Percentiles rank a stretch among this genome's conserved stretches.
These are phyloP conservation scores for Macquaria australasica DNA, from an alignment of 2,113 vertebrate species.

Conservation along the genomic window DNA sequence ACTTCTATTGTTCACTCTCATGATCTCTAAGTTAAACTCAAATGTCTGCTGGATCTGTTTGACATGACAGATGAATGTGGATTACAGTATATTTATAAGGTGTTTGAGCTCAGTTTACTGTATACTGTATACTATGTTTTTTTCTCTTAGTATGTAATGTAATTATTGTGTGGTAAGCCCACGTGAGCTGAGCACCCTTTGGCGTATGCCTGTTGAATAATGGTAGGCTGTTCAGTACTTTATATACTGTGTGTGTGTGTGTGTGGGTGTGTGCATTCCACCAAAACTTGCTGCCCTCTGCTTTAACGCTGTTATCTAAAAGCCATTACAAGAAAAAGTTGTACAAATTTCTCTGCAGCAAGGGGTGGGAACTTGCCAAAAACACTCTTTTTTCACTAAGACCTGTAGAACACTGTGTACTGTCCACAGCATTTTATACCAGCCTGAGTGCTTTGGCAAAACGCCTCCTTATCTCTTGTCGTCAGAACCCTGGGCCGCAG, in stretches of 20 bases:
- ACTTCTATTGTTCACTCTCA: no score
- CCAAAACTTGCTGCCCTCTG: conserved; percentile 4
- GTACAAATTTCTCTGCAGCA: conserved; percentile 4
- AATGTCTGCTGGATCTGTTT: no score
- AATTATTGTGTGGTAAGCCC: not conserved
- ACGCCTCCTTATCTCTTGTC: conserved; percentile 47
- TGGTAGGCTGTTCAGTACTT: not conserved
- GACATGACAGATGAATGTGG: no score
- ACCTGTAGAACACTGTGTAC: conserved; percentile 39
- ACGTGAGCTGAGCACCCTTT: not conserved
- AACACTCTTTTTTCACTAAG: not conserved
- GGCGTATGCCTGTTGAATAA: not conserved
- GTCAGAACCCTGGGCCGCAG: conserved; percentile 37
- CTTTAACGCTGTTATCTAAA: conserved; percentile 28
- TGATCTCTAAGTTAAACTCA: no score
- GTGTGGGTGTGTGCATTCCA: not conserved
- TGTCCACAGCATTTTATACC: conserved; percentile 33
- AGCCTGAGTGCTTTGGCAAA: conserved; percentile 36
- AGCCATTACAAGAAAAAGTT: conserved; percentile 27
- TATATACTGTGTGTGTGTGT: not conserved
- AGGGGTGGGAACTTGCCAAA: conserved; percentile 10
- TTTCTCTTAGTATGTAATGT: no score
- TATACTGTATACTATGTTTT: not conserved
- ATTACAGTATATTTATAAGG: not conserved
- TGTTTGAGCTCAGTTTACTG: not conserved